Evolutionary conservation across 1,140 invertebrate species (phyloP), one percentile per base, ranked within the genome.

Genomic region (Streblospio benedicti): DNA sequence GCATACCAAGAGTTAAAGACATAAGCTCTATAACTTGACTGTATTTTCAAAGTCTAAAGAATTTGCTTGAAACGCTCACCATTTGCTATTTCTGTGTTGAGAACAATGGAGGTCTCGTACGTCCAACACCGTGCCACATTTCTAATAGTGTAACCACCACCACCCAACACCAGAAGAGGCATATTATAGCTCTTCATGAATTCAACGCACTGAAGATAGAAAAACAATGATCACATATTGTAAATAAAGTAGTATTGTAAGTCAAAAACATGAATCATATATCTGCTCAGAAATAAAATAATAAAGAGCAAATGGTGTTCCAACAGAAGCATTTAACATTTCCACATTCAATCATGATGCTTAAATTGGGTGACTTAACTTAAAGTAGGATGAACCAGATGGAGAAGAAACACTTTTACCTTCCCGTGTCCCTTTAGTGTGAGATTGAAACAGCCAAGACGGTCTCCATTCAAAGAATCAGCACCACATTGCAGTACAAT

Each of bases 121-220:
- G 96, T 96, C 97, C 97, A 99, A 74, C 94, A 98, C 44, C 97
- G 81, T 0, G 96, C 94, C 0, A 99, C 97, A 75, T 99, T 99
- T 54, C 93, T 82, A 5, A 98, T 80, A 0, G 95, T 99, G 71
- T 99, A 99, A 61, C 94, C 94, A 30, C 94, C 93, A 1, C 93
- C 97, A 4, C 97, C 97, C 0, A 99, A 85, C 0, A 97, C 89
- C 25, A 99, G 77, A 0, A 96, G 83, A 0, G 96, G 96, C 14
- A 98, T 83, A 74, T 94, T 93, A 0, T 97, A 81, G 62, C 87
- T 89, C 75, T 93, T 91, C 5, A 99, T 93, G 76, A 93, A 97
- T 71, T 91, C 89, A 0, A 99, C 95, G 77, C 95, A 98, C 68
- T 67, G 91, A 0, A 81, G 9, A 41, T n/a, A n/a, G n/a, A n/a